phyloP scores from a whole-genome alignment of 2,797 vertebrate genomes.

The Petrocephalus schoutedeni region DNA sequence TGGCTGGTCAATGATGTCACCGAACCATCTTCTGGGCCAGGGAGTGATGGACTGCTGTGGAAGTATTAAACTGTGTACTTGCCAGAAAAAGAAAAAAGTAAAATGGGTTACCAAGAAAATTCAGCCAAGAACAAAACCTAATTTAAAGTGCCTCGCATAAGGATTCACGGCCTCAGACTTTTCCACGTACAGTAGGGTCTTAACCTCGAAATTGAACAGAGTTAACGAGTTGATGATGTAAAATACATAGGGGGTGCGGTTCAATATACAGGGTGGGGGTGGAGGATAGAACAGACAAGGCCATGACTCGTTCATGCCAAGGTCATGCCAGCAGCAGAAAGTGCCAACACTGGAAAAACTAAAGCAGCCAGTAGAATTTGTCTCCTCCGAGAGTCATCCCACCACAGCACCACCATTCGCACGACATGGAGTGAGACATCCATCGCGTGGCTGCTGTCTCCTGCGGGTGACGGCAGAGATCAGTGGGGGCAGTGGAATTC shows the following conservation, averaged over 20 bases:
- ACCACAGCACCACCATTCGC: constrained; percentile 48
- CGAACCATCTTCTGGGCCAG: neutral
- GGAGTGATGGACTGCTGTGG: neutral
- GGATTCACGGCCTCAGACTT: neutral
- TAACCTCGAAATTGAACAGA: neutral
- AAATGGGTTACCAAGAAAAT: neutral
- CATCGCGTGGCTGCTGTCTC: constrained; percentile 48
- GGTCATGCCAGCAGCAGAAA: neutral
- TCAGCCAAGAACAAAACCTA: neutral
- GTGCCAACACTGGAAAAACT: neutral
- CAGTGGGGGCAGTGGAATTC: neutral
- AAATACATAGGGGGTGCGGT: neutral
- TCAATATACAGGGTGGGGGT: neutral
- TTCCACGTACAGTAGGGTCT: neutral
- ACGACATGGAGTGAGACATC: constrained; percentile 44
- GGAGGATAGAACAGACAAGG: neutral
- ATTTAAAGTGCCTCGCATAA: neutral
- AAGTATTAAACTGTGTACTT: neutral
- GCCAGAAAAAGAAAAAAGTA: neutral
- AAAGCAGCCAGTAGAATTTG: neutral
- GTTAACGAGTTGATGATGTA: neutral
- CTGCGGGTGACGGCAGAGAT: constrained; percentile 30
- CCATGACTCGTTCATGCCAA: neutral
- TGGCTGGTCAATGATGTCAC: neutral
- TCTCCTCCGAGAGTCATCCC: constrained; percentile 33